Conservation (phyloP, 2,113 vertebrate species). For the Pao palembangensis region DNA sequence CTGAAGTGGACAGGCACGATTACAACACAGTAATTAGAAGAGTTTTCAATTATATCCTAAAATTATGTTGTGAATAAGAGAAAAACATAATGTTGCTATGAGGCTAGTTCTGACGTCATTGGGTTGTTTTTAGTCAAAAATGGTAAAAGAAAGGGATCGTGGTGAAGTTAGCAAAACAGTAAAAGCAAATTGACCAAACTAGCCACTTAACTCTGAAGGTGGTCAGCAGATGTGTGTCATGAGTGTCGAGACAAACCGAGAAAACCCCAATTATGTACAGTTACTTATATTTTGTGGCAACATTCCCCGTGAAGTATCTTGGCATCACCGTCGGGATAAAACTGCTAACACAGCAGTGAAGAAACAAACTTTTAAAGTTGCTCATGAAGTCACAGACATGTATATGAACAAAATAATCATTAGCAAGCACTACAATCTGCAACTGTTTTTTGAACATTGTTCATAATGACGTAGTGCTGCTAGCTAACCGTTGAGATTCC, state of each 20-base stretch:
- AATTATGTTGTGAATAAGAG: no score
- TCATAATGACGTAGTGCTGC: background rate
- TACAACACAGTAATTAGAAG: no score
- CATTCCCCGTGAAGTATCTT: conserved; percentile 25
- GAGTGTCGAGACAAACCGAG: background rate
- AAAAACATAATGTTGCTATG: no score
- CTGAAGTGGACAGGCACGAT: no score
- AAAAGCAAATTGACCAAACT: background rate
- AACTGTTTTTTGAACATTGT: background rate
- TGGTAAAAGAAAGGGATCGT: background rate
- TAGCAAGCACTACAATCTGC: accelerated
- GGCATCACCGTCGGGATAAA: conserved; percentile 41
- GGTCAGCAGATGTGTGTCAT: no score
- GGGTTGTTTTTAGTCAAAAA: background rate
- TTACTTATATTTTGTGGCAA: conserved; percentile 16
- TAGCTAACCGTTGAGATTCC: conserved; percentile 13
- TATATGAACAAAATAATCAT: background rate
- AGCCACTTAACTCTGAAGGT: no score
- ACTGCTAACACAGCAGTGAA: background rate
- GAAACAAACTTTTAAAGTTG: background rate
- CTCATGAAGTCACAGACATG: accelerated
- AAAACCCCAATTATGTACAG: background rate
- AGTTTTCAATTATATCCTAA: no score
- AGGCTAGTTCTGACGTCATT: background rate
- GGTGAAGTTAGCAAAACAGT: background rate